Conservation (phyloP, 1,140 invertebrate species). For the Diachasmimorpha longicaudata region DNA sequence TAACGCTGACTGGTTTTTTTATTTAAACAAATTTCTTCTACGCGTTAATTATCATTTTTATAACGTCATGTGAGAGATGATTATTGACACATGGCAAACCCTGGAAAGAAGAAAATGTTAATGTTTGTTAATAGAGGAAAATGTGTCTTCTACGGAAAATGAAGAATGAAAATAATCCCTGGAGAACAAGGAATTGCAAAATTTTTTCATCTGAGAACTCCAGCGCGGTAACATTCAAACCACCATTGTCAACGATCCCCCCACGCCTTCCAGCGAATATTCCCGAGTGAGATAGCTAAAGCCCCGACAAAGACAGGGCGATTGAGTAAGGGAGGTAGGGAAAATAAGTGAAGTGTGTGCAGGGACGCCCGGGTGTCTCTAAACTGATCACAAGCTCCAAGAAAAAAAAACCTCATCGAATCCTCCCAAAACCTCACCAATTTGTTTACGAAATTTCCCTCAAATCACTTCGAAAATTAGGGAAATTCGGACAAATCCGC, state of each 20-base stretch:
- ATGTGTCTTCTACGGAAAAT: no score
- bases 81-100: no score
- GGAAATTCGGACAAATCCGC: neutral
- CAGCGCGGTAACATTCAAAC: neutral
- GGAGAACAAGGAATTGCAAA: neutral
- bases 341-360: neutral
- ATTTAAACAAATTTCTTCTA: no score
- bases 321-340: neutral
- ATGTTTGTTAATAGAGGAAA: no score
- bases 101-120: no score
- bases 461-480: neutral
- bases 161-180: no score
- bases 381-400: neutral
- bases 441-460: neutral
- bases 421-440: neutral
- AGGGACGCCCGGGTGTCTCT: neutral
- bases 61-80: no score
- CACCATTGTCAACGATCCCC: neutral
- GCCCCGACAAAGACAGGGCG: neutral
- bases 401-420: neutral
- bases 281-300: neutral
- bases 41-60: no score
- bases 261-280: neutral
- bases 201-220: no score
- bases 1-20: no score